These are phyloP conservation scores for Regulus satrapa DNA, from an alignment of 2,113 vertebrate genomes.

Conservation along the genomic window DNA sequence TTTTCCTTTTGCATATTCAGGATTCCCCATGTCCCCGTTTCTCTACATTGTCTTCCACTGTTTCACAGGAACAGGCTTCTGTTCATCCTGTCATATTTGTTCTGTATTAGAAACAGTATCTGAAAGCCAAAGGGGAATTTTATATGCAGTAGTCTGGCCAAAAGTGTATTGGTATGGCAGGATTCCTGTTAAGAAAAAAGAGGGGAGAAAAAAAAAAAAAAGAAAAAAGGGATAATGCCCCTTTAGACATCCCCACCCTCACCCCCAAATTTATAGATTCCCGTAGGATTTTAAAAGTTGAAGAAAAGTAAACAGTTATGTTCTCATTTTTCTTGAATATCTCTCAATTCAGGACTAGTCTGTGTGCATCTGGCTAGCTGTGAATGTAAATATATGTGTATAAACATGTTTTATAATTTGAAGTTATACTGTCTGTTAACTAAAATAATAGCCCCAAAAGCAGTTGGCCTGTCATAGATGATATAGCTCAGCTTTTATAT, in stretches of 20 bases:
- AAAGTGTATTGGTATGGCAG: background rate
- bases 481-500: slow-evolving; percentile 24
- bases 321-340: background rate
- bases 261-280: background rate
- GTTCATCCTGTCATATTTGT: background rate
- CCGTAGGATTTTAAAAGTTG: background rate
- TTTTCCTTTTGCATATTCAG: background rate
- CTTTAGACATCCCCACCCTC: background rate
- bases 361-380: background rate
- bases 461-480: background rate
- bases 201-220: accelerated
- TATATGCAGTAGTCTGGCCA: background rate
- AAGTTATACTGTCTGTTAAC: background rate
- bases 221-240: background rate
- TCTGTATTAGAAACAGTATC: background rate
- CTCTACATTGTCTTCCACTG: background rate
- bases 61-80: background rate
- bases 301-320: background rate
- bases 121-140: background rate
- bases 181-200: background rate
- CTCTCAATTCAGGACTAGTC: background rate
- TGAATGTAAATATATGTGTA: background rate
- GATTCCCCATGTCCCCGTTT: background rate
- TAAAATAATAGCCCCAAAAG: background rate
- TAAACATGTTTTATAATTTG: slow-evolving; percentile 1